Base-by-base conservation (phyloP, 1,140 invertebrate species). In the Scaptomyza hsui region DNA sequence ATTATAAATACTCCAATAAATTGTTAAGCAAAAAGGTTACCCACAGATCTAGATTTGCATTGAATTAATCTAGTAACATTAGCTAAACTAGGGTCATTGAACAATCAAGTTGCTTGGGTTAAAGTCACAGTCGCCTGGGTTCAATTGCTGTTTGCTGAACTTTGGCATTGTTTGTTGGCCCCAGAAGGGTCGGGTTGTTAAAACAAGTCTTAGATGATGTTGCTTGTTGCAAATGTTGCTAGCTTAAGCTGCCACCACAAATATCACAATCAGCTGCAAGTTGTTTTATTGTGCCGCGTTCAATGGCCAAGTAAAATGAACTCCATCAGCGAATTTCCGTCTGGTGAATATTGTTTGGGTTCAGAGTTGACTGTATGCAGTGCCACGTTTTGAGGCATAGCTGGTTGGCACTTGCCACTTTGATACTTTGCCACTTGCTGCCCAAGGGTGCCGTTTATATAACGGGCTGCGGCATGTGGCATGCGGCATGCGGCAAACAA, bases 341-440 rank as follows among this genome's bases (percentile, higher is more conserved):
- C 59, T 59, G 56, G 39, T 45, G 5, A 37, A 37, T n/a, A n/a
- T 37, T 37, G 37, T 24, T 55, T 26, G 59, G 75, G 81, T 70
- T 86, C 81, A 86, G 81, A 86, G 82, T 86, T 86, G 73, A 86
- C 75, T 86, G 81, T 88, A 86, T 86, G 82, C 81, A 78, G 59
- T 71, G 70, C 73, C 69, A 64, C 65, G 73, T 64, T 61, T 55
- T 47, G 21, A 29, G 63, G 44, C 73, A 86, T 86, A 86, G 88
- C 81, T 9, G 71, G 82, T 77, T 73, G 78, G 45, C 76, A 61
- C 39, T 57, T n/a, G 51, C 44, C 37, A 24, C 21, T 48, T 21
- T 48, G 45, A 16, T 6, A 42, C 41, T 42, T 42, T 42, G 16
- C 9, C 16, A 10, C 15, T 42, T 10, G 45, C 61, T 59, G 32